These are phyloP conservation scores for Sepioteuthis lessoniana DNA, from an alignment of 2,888 invertebrate genomes.

Conservation along the genomic window DNA sequence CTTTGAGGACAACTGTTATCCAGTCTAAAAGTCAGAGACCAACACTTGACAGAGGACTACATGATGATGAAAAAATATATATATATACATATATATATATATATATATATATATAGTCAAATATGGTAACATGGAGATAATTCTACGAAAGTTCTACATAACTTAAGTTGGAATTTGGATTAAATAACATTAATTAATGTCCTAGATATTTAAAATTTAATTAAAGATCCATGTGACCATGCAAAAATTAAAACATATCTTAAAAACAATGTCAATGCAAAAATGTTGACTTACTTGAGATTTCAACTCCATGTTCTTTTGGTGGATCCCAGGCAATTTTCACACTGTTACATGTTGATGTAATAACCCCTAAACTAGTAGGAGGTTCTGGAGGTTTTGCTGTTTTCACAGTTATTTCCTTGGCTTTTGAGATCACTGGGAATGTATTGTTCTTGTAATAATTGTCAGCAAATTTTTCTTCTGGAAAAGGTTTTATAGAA, in stretches of 20 bases:
- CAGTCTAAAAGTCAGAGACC: background rate
- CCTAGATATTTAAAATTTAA: too few relatives aligned
- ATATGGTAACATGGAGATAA: background rate
- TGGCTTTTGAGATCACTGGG: conserved; percentile 72
- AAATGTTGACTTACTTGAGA: conserved; percentile 53
- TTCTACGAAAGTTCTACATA: background rate
- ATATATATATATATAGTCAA: too few relatives aligned
- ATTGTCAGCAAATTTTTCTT: conserved; percentile 54
- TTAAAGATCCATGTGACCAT: background rate
- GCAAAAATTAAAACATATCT: background rate
- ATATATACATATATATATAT: background rate
- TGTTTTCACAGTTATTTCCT: conserved; percentile 70
- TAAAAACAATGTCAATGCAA: background rate
- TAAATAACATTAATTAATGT: too few relatives aligned
- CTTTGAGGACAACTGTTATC: too few relatives aligned
- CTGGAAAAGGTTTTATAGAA: conserved; percentile 53
- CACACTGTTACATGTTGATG: conserved; percentile 73
- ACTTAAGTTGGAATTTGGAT: too few relatives aligned
- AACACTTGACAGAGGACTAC: background rate
- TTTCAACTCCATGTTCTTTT: conserved; percentile 72
- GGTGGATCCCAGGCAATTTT: conserved; percentile 74
- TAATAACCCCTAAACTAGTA: conserved; percentile 70
- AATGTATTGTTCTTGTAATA: conserved; percentile 67
- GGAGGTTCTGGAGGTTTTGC: conserved; percentile 73
- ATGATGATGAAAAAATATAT: background rate